Evolutionary conservation across 1,140 invertebrate species (phyloP), one percentile per base, ranked within the genome.

Genomic region (Euglossa dilemma): DNA sequence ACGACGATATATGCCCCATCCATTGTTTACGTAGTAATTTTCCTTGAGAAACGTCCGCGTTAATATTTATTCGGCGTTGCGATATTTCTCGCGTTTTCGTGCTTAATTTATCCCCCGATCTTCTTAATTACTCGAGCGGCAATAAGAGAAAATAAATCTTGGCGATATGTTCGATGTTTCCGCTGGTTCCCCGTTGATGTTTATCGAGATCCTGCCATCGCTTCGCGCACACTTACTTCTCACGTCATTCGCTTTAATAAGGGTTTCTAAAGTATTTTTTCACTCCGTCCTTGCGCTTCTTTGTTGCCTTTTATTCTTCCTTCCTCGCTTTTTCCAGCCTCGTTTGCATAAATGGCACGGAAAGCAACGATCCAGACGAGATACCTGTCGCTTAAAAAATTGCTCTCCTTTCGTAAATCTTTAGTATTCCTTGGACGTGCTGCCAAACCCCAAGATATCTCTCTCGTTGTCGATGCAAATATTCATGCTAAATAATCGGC

Each of bases 161-260:
- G 67, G 16, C 1, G 8, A 50, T 70, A 63, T 59, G 50, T 74
- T 64, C 69, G 25, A 72, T 23, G 57, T 63, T 80, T 80, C 69
- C 78, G 57, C 25, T 63, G 67, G 16, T 52, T 63, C 69, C 28
- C 72, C 20, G 45, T 52, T 52, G 69, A 80, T 80, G 45, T n/a
- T 80, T 72, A 80, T 80, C 78, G 11, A 72, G 47, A 47, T 25
- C 63, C 20, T 61, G 52, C 23, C 69, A 54, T 8, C 47, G 28
- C 36, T 25, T 47, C 23, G 28, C n/a, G 20, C 45, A 18, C 2
- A 20, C 25, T 61, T 25, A 43, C 14, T 80, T 80, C 57, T 50
- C 78, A 72, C 77, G 20, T 80, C 52, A 72, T 72, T 71, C 77
- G 14, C 67, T 61, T 61, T 71, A 72, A 80, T 61, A 80, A 61